Evolutionary conservation across 2,888 invertebrate genomes (phyloP).

Genomic region (Ophioninae sp.): DNA sequence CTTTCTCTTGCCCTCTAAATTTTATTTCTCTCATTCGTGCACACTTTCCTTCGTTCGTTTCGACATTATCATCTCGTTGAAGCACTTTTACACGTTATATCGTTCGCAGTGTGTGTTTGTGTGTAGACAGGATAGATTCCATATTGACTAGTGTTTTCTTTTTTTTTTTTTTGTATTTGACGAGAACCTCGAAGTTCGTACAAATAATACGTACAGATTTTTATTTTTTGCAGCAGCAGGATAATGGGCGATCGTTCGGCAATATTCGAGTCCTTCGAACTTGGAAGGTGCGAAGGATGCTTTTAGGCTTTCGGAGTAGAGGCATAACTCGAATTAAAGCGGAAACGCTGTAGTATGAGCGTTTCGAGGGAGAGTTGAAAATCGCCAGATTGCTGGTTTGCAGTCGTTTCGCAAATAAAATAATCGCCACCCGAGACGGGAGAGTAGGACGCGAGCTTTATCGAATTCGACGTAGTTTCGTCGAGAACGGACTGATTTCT

Average conservation of each 20-base stretch:
- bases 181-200: background rate
- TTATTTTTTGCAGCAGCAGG: background rate
- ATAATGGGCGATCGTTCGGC: background rate
- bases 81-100: background rate
- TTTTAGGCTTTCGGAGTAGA: conserved; percentile 48
- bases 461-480: background rate
- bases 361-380: background rate
- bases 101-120: background rate
- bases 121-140: background rate
- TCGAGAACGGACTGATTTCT: conserved; percentile 15
- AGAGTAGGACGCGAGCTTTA: background rate
- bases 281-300: background rate
- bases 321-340: conserved; percentile 30
- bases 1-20: background rate
- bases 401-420: background rate
- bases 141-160: background rate
- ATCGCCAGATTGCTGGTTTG: background rate
- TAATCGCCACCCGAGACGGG: background rate
- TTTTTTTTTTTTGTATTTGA: background rate
- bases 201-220: background rate
- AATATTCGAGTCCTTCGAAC: background rate
- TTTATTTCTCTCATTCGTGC: background rate
- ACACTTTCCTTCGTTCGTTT: background rate
- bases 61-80: background rate
- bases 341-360: background rate